Base-by-base conservation (phyloP, 2,113 vertebrate species). In the Pongo abelii region DNA sequence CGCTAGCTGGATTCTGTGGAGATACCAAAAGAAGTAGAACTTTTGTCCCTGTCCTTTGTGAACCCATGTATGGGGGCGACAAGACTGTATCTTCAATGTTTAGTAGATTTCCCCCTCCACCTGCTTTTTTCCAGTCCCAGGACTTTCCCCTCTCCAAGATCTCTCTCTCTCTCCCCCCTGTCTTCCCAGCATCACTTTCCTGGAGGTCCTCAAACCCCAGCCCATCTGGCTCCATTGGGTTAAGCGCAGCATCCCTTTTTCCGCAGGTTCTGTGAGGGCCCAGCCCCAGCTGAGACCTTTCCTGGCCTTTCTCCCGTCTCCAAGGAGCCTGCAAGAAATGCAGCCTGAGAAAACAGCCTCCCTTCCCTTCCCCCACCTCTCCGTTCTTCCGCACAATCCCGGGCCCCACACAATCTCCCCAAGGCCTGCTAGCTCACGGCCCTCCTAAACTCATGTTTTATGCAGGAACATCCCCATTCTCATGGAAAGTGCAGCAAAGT, bases 301-400 rank as follows among this genome's bases (percentile, higher is more conserved):
- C 97, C 93, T 75, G 48, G 98, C 98, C 97, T 98, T 97, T 98
- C 46, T 6, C 38, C 79, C n/a, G 98, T 99, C 98, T 99, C 99
- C 97, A 98, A 98, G 98, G 98, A 98, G 97, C 98, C 96, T 69
- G 78, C 46, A 92, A 97, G 98, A 98, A 98, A 98, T 93, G 97
- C 97, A 97, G 97, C 64, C 97, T 95, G 95, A 98, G 96, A 97
- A 98, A 98, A 88, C 0, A 98, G 97, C 92, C 97, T 97, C 81
- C 93, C 97, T 97, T 55, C 97, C 96, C 97, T 90, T 83, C 97
- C 97, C 97, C 97, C 96, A 84, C 46, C 10, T 43, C 67, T 48
- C 95, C 96, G 86, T 94, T 79, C 91, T 87, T 55, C 67, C 87
- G 87, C 89, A 59, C 79, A 72, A 77, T 94, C 95, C 80, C 72